phyloP scores from a whole-genome alignment of 2,888 invertebrate genomes.

The Gymnoscelis rufifasciata region DNA sequence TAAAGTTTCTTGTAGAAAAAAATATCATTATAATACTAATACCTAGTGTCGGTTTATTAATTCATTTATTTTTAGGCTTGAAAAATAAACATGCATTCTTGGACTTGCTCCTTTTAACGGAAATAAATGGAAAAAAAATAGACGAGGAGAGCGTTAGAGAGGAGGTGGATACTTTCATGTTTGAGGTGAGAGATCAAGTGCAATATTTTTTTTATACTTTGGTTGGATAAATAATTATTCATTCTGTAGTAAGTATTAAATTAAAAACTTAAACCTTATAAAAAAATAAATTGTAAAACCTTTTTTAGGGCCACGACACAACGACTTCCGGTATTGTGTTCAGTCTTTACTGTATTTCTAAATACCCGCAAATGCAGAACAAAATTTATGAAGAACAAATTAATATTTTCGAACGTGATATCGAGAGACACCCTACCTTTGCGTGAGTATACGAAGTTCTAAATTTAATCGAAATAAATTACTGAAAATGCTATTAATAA shows the following conservation, averaged over 20 bases:
- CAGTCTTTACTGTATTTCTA: conserved; percentile 69
- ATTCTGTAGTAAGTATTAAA: no score
- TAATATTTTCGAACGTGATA: conserved; percentile 56
- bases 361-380: conserved; percentile 70
- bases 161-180: conserved; percentile 87
- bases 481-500: no score
- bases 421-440: conserved; percentile 53
- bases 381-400: conserved; percentile 71
- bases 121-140: conserved; percentile 78
- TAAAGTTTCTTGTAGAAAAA: no score
- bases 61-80: conserved; percentile 47
- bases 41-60: no score
- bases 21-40: no score
- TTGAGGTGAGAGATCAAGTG: conserved; percentile 76
- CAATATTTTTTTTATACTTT: no score
- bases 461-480: background rate
- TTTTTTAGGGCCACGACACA: conserved; percentile 78
- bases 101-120: conserved; percentile 81
- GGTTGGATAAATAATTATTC: no score
- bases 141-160: conserved; percentile 81
- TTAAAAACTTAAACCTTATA: no score
- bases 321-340: conserved; percentile 78
- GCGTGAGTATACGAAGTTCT: conserved; percentile 51
- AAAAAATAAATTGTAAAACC: no score
- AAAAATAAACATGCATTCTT: conserved; percentile 83